These are phyloP conservation scores for Phenganax stokvisi DNA, from an alignment of 92 coral and sea anemone species.

Conservation along the genomic window DNA sequence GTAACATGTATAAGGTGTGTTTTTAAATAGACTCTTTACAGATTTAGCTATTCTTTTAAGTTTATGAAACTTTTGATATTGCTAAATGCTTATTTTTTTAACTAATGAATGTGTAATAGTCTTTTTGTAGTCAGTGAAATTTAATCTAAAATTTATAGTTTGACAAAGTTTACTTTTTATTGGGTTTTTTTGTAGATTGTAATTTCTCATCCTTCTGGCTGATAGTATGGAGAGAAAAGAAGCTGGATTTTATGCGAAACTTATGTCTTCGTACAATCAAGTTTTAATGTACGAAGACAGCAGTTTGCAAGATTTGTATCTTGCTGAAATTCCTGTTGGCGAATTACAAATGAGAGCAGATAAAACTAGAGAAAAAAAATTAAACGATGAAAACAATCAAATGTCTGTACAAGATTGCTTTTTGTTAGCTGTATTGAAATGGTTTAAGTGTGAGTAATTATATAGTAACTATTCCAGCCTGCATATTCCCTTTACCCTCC, in stretches of 20 bases:
- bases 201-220: too few species aligned
- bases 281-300: conserved; percentile 73
- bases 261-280: conserved; percentile 60
- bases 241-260: conserved; percentile 55
- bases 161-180: background rate
- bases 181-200: background rate
- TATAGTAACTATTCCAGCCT: background rate
- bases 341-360: conserved; percentile 69
- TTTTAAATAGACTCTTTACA: too few species aligned
- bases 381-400: conserved; percentile 56
- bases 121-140: too few species aligned
- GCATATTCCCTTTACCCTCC: background rate
- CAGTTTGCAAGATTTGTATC: conserved; percentile 60
- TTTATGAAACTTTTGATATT: too few species aligned
- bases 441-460: conserved; percentile 73
- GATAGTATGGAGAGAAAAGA: conserved; percentile 28
- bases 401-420: conserved; percentile 73
- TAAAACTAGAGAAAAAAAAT: conserved; percentile 50
- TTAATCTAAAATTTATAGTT: too few species aligned
- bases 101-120: too few species aligned
- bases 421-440: conserved; percentile 58
- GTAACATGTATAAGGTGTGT: too few species aligned
- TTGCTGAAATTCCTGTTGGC: conserved; percentile 57
- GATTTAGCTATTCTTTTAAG: too few species aligned
- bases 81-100: too few species aligned